Evolutionary conservation across 1,140 invertebrate genomes (phyloP), one percentile per base, ranked within the genome.

Genomic region (Drosophila tropicalis): DNA sequence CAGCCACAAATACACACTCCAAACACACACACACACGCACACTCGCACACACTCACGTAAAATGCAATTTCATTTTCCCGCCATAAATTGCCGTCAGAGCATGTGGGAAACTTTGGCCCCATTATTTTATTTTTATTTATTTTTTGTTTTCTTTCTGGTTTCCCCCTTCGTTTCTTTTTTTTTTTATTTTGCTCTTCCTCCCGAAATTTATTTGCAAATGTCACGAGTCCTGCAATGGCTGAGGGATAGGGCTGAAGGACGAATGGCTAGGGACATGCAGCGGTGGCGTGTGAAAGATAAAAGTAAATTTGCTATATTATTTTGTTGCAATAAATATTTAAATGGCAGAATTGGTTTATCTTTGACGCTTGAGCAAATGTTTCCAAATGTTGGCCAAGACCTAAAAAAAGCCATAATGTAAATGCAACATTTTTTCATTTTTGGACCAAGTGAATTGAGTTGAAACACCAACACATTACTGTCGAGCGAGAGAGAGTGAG

Each of bases 41-140:
- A 47, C 9, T 44, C 51, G 61, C 10, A 29, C 57, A 13, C 62
- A 17, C 57, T 19, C 67, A 41, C n/a, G 13, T 55, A 57, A 67
- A 79, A 86, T 85, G 81, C 81, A 85, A 85, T 86, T 85, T 86
- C 68, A 85, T 86, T 85, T 85, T 85, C 62, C 44, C 68, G 67
- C 79, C 74, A 85, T 85, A 85, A 85, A 85, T 85, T 86, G 74
- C 68, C 44, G 44, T 58, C 56, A 58, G 70, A 61, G 67, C 79
- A 63, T 79, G 76, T 71, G 79, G 78, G 72, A 69, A 79, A 65
- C 64, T 79, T 47, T 72, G 58, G 62, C 69, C 72, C 72, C 73
- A 72, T 76, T 76, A 65, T 68, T 69, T 80, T 67, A 29, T 61
- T 47, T 74, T 32, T 41, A 40, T 41, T 15, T 6, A 7, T 68